These are phyloP conservation scores for Oxygymnocypris stewartii DNA, from an alignment of 2,113 vertebrate species.

Conservation along the genomic window DNA sequence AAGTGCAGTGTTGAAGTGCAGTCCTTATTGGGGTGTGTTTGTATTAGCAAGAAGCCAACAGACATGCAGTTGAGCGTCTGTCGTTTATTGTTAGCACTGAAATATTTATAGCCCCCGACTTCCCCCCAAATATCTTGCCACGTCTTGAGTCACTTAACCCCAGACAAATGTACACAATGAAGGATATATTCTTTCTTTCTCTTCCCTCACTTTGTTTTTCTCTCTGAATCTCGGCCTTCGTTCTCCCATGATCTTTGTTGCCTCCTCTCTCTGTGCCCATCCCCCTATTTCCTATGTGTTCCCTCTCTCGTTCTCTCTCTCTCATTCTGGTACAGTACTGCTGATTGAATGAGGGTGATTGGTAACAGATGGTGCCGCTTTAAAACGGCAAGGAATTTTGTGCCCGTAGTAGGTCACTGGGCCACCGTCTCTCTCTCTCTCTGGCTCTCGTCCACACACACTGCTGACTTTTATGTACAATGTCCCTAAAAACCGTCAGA, in stretches of 20 bases:
- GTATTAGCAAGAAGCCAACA: conserved; percentile 45
- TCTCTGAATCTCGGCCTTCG: not conserved
- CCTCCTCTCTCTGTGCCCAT: not conserved
- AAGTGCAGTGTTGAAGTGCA: not conserved
- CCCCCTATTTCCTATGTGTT: conserved; percentile 6
- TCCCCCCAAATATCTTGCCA: conserved; percentile 44
- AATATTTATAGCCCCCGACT: conserved; percentile 33
- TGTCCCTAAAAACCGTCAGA: not conserved
- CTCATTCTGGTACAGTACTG: conserved; percentile 7
- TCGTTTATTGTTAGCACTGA: conserved; percentile 25
- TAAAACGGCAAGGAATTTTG: conserved; percentile 42
- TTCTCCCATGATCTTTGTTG: not conserved
- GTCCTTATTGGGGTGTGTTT: conserved; percentile 24
- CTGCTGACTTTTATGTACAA: not conserved
- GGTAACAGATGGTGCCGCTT: conserved; percentile 56
- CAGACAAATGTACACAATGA: not conserved
- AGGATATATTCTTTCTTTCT: not conserved
- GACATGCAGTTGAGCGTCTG: conserved; percentile 15
- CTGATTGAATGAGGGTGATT: conserved; percentile 43
- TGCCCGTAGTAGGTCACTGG: conserved; percentile 57
- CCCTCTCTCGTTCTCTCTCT: not conserved
- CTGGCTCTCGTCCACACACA: conserved; percentile 26
- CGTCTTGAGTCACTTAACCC: conserved; percentile 6
- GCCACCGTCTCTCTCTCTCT: conserved; percentile 43
- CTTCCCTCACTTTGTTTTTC: not conserved